Conservation (phyloP, 2,113 vertebrate genomes). For the Quiscalus mexicanus region DNA sequence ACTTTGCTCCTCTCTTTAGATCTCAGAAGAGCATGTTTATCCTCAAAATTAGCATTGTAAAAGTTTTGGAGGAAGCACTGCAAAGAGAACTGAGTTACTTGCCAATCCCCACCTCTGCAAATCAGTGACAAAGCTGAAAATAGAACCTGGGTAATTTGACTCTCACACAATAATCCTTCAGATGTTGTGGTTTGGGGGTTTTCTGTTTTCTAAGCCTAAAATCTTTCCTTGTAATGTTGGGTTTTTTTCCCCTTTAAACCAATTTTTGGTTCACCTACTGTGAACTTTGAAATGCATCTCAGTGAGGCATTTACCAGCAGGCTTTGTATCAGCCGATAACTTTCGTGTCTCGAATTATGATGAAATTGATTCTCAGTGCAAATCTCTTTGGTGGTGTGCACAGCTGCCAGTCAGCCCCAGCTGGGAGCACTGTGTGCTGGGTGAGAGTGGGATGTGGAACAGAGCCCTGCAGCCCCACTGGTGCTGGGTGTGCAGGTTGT, state of each 20-base stretch:
- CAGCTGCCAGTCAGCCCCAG: not conserved
- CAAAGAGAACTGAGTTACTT: not conserved
- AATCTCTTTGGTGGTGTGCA: not conserved
- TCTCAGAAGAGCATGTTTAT: not conserved
- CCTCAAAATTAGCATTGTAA: not conserved
- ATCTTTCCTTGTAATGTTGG: not conserved
- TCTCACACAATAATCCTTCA: not conserved
- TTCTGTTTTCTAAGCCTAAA: not conserved
- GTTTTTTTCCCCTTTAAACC: not conserved
- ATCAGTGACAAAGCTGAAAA: not conserved
- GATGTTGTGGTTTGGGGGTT: not conserved
- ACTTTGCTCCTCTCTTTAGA: not conserved
- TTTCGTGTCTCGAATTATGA: not conserved
- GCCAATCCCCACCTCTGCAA: not conserved
- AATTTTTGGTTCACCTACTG: slow-evolving; percentile 8
- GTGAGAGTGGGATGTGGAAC: not conserved
- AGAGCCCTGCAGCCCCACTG: not conserved
- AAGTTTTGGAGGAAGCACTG: not conserved
- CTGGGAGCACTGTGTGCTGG: not conserved
- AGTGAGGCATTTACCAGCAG: slow-evolving; percentile 33
- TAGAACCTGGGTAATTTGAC: not conserved
- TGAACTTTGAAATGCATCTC: slow-evolving; percentile 39
- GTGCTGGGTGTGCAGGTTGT: not conserved
- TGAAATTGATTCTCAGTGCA: not conserved
- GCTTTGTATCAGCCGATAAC: not conserved